Percentiles rank a stretch among this genome's conserved stretches.
phyloP scores from a whole-genome alignment of 23 tunicate species.

The Ciona savignyi region DNA sequence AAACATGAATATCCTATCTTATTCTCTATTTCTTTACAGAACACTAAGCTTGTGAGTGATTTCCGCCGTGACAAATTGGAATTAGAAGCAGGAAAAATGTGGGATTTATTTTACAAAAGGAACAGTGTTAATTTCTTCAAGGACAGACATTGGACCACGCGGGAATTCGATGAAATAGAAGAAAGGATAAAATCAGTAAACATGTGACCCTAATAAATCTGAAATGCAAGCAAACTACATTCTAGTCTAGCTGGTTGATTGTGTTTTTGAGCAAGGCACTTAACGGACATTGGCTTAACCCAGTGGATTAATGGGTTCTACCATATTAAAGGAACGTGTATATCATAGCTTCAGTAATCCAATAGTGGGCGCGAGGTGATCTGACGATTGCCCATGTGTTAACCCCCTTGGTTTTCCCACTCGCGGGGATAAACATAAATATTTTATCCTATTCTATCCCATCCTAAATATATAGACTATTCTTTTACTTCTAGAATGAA shows the following conservation, averaged over 20 bases:
- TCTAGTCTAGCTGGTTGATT: neutral
- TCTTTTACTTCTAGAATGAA: constrained; percentile 1
- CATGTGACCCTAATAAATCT: neutral
- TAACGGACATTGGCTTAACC: too few relatives aligned
- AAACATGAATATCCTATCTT: too few relatives aligned
- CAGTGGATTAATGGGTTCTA: too few relatives aligned
- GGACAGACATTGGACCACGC: constrained; percentile 84
- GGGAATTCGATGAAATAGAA: constrained; percentile 77
- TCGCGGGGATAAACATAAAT: too few relatives aligned
- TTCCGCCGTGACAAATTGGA: constrained; percentile 54
- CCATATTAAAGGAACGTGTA: too few relatives aligned
- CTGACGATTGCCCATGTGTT: too few relatives aligned
- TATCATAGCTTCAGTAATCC: too few relatives aligned
- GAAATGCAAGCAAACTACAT: neutral
- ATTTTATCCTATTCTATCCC: too few relatives aligned
- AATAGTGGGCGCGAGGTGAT: too few relatives aligned
- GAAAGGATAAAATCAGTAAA: neutral
- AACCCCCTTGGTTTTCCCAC: too few relatives aligned
- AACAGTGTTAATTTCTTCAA: constrained; percentile 88
- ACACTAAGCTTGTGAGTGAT: constrained; percentile 54
- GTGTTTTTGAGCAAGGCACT: too few relatives aligned
- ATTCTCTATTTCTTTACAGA: constrained; percentile 31
- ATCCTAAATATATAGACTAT: neutral
- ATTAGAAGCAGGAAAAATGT: constrained; percentile 59
- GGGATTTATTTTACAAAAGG: constrained; percentile 96